Conservation (phyloP, 1,140 invertebrate species). For the Magallana angulata region DNA sequence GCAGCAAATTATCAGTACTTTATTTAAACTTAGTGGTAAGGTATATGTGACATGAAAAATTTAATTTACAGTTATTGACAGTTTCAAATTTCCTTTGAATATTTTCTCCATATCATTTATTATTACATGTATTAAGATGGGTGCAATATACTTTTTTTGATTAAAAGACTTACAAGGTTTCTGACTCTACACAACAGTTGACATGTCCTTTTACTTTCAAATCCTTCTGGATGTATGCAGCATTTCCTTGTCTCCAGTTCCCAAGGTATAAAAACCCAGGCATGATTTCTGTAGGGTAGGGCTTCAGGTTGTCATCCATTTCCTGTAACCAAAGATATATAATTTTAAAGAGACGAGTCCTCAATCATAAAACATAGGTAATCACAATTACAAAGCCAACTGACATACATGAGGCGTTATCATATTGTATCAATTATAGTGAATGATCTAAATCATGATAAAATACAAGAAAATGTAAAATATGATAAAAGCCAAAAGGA, state of each 20-base stretch:
- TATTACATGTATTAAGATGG: not conserved
- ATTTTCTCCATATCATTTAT: not conserved
- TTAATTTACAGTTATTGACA: no score
- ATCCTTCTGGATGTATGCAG: constrained; percentile 77
- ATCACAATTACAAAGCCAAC: no score
- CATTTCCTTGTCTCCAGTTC: constrained; percentile 76
- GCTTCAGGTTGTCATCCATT: constrained; percentile 75
- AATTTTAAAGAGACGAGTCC: not conserved
- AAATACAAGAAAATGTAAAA: no score
- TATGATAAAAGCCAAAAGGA: no score
- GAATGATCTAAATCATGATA: no score
- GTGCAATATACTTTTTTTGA: not conserved
- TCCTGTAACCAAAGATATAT: constrained; percentile 68
- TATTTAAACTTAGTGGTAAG: no score
- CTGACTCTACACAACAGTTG: constrained; percentile 74
- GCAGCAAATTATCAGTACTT: no score
- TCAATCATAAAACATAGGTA: no score
- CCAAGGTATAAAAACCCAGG: constrained; percentile 77
- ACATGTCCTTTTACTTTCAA: constrained; percentile 78
- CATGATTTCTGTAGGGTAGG: constrained; percentile 78
- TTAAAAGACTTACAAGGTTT: constrained; percentile 72
- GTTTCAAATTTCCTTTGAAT: no score
- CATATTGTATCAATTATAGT: no score
- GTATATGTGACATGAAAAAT: no score
- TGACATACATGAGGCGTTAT: no score